Base-by-base conservation (phyloP, 2,888 invertebrate genomes). In the Julus scandinavius region DNA sequence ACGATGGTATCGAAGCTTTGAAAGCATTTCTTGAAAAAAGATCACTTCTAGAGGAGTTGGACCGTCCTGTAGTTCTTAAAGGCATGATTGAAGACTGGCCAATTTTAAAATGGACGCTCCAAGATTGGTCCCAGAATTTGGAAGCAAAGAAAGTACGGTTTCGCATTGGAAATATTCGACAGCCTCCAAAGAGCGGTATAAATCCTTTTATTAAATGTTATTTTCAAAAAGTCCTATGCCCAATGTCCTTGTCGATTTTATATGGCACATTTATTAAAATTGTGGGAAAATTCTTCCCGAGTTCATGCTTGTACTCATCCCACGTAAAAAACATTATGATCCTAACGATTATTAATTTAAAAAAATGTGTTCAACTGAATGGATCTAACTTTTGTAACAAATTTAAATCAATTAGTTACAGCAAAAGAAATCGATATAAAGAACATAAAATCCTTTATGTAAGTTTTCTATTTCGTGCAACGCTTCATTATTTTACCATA, bases 81-180 rank as follows among this genome's bases (percentile, higher is more conserved):
- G 20, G 72, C 5, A 80, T 86, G 88, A 86, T 89, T n/a, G 89
- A 89, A 40, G 29, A 88, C 20, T 90, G 90, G 90, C 72, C 88
- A 15, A 89, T 89, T 49, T n/a, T 80, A 50, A 29, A 84, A 17
- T 90, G 89, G 88, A 87, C 92, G 91, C 91, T 94, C 49, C 92
- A 94, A 84, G 94, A 95, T 90, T 95, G 96, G 94, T 92, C 93
- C 87, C 91, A 93, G 88, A 92, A 94, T 89, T 94, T 96, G 90
- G 58, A 41, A 17, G 29, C 54, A 2, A 87, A 89, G n/a, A 88
- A 89, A 86, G n/a, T 89, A 41, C 38, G 49, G 40, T 89, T 89
- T 85, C 85, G 88, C 50, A 49, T 88, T 38, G 89, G 88, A 54
- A 50, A 80, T 41, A 86, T 88, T 58, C 49, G n/a, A 17, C 86